Evolutionary conservation across 1,140 invertebrate genomes (phyloP).

Genomic region (Trichonephila clavata): DNA sequence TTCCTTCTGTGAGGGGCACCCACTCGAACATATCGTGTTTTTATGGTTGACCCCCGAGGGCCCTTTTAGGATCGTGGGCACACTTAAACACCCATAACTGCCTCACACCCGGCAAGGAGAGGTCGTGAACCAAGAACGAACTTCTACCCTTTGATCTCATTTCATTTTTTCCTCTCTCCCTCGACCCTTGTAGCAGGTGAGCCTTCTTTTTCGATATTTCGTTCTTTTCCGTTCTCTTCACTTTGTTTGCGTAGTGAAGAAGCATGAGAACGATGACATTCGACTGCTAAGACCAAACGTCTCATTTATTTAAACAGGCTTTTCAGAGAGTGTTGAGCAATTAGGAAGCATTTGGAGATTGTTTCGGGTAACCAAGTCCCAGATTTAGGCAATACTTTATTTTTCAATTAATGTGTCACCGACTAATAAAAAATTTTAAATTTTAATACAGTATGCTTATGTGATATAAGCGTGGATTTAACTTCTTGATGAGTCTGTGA

Average conservation of each 20-base stretch:
- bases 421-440: no score
- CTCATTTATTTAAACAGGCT: background rate
- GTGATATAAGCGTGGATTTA: no score
- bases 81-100: background rate
- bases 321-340: no score
- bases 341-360: no score
- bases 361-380: no score
- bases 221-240: background rate
- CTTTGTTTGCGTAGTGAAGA: background rate
- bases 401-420: no score
- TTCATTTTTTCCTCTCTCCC: background rate
- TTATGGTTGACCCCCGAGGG: background rate
- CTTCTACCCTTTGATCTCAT: slow-evolving; percentile 47
- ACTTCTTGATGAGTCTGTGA: no score
- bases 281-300: background rate
- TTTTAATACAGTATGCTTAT: no score
- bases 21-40: background rate
- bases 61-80: background rate
- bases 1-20: slow-evolving; percentile 17
- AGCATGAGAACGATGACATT: background rate
- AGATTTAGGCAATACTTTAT: no score
- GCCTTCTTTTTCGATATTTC: background rate
- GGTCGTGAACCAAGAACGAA: slow-evolving; percentile 26
- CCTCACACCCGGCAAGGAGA: background rate
- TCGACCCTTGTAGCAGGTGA: background rate